Evolutionary conservation across 2,888 invertebrate species (phyloP).

Genomic region (Xylophagus ater): DNA sequence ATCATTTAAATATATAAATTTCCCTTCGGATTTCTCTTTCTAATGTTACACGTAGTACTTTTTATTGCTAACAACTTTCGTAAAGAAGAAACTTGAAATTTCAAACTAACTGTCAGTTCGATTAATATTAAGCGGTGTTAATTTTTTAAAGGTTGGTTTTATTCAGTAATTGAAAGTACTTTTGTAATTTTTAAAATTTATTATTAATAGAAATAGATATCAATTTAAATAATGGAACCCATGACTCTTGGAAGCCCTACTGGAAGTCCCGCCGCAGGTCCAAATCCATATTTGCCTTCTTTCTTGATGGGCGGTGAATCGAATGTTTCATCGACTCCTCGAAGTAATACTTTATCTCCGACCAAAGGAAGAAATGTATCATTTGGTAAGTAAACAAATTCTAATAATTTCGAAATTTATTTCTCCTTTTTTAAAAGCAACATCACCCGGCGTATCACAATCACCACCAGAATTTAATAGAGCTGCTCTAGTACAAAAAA

Average conservation of each 20-base stretch:
- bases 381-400: conserved; percentile 40
- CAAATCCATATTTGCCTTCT: conserved; percentile 61
- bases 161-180: too few species aligned
- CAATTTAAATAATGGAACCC: conserved; percentile 55
- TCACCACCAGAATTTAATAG: conserved; percentile 43
- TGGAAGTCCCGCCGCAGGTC: conserved; percentile 56
- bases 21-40: too few species aligned
- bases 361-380: conserved; percentile 46
- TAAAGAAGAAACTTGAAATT: too few species aligned
- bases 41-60: too few species aligned
- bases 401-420: neutral
- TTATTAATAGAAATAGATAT: neutral
- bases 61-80: too few species aligned
- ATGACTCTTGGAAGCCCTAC: conserved; percentile 73
- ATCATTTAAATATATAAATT: too few species aligned
- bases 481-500: conserved; percentile 41
- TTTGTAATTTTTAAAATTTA: too few species aligned
- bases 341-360: conserved; percentile 48
- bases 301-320: conserved; percentile 69
- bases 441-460: conserved; percentile 42
- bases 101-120: too few species aligned
- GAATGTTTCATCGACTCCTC: conserved; percentile 45
- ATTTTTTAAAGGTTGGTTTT: too few species aligned
- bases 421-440: conserved; percentile 28
- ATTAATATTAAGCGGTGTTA: too few species aligned